Evolutionary conservation across 2,888 invertebrate genomes (phyloP), one percentile per base, ranked within the genome.

Genomic region (Cheilosia soror): DNA sequence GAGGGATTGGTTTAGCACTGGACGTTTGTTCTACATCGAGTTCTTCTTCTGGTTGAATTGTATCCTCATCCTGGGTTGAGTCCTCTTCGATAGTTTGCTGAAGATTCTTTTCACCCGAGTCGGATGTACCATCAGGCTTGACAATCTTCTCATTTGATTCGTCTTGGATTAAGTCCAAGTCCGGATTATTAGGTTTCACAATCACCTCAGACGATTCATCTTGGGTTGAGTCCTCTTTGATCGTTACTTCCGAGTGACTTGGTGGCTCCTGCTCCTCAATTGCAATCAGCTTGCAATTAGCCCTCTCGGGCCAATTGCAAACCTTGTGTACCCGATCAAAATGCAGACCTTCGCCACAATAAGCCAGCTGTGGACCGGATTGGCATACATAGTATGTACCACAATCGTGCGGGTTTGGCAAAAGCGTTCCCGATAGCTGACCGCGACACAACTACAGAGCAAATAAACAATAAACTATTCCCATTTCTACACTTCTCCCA

Each of bases 351-450:
- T 40, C 49, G 6, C 86, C 85, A 72, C 92, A 92, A 51, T 88
- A 87, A 1, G 87, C 77, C 7, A 89, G 69, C 5, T 81, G 78
- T 0, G 90, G 88, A 4, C 89, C 68, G 7, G 72, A 33, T 71
- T 75, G 20, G 73, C 92, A 92, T 3, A 87, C 87, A 75, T 90
- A 90, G 82, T 89, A 92, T 2, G 90, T 89, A 15, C 69, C 85
- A 57, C 92, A 92, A 44, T 91, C 90, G 7, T 75, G 20, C 0
- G 90, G 91, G 88, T 91, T 90, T 0, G 89, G 81, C 7, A 90
- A 65, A 9, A 80, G 60, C 7, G 63, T 63, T 37, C 85, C 85
- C 15, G 40, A 57, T 0, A 62, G 25, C 42, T 51, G 57, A 2
- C 68, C 80, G 33, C 6, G 9, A 40, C 85, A 85, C 55, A 85